Evolutionary conservation across 2,113 vertebrate species (phyloP).

Genomic region (Gorsachius goisagi): DNA sequence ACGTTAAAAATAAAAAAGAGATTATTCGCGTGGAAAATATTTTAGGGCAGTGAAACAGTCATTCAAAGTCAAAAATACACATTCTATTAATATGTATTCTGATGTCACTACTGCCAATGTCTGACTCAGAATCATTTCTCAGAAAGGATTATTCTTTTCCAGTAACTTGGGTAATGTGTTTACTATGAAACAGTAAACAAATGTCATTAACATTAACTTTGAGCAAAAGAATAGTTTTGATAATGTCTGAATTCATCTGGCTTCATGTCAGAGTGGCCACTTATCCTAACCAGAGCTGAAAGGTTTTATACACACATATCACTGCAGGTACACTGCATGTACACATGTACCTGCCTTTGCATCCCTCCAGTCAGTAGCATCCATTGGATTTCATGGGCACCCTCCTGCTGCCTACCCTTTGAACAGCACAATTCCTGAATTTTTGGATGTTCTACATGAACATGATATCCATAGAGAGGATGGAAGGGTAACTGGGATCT

Average conservation of each 20-base stretch:
- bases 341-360: background rate
- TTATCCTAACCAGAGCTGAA: background rate
- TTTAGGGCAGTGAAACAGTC: slow-evolving; percentile 45
- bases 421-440: background rate
- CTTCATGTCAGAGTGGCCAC: background rate
- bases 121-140: slow-evolving; percentile 58
- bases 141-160: slow-evolving; percentile 62
- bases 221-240: background rate
- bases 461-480: background rate
- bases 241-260: background rate
- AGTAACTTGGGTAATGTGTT: slow-evolving; percentile 26
- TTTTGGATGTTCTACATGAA: background rate
- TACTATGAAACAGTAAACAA: slow-evolving; percentile 49
- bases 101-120: slow-evolving; percentile 40
- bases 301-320: background rate
- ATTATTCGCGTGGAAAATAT: slow-evolving; percentile 32
- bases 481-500: background rate
- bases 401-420: background rate
- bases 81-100: slow-evolving; percentile 61
- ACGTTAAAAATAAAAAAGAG: slow-evolving; percentile 32
- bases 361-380: background rate
- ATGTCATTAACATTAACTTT: background rate
- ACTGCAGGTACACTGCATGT: background rate
- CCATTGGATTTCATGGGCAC: background rate
- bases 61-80: slow-evolving; percentile 59